Percentiles rank a stretch among this genome's conserved stretches.
phyloP scores from a whole-genome alignment of 2,113 vertebrate genomes.

The Deroptyus accipitrinus region DNA sequence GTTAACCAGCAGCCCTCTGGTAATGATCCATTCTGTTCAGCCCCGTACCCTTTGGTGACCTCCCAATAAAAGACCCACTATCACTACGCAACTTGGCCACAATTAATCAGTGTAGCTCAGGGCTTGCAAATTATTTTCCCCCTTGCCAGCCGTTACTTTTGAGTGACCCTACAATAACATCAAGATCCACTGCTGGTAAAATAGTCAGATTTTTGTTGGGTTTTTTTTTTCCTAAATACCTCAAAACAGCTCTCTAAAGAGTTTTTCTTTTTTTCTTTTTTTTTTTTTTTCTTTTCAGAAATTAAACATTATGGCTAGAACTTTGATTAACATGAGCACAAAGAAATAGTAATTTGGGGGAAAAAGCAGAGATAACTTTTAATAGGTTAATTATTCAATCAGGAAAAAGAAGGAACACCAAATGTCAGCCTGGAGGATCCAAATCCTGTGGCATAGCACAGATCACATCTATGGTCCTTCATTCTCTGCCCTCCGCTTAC shows the following conservation, averaged over 20 bases:
- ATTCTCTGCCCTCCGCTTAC: too few relatives aligned
- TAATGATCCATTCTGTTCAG: conserved; percentile 36
- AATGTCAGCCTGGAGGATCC: not conserved
- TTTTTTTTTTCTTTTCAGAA: not conserved
- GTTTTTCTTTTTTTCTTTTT: too few relatives aligned
- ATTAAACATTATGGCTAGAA: not conserved
- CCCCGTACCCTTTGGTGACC: conserved; percentile 50
- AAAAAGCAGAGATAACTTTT: not conserved
- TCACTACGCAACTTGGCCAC: not conserved
- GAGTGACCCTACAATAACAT: conserved; percentile 44
- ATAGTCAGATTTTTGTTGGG: not conserved
- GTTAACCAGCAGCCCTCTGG: conserved; percentile 48
- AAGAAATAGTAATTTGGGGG: not conserved
- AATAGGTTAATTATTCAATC: not conserved
- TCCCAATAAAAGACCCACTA: conserved; percentile 59
- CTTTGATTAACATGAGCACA: not conserved
- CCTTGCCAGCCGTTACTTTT: conserved; percentile 24
- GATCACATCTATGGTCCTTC: not conserved
- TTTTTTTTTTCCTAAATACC: not conserved
- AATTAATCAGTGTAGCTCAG: conserved; percentile 50
- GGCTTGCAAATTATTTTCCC: conserved; percentile 45
- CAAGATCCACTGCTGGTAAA: not conserved
- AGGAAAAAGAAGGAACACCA: not conserved
- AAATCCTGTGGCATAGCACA: not conserved
- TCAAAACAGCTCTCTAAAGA: not conserved